These are phyloP conservation scores for Nibea albiflora DNA, from an alignment of 2,113 vertebrate species.

Conservation along the genomic window DNA sequence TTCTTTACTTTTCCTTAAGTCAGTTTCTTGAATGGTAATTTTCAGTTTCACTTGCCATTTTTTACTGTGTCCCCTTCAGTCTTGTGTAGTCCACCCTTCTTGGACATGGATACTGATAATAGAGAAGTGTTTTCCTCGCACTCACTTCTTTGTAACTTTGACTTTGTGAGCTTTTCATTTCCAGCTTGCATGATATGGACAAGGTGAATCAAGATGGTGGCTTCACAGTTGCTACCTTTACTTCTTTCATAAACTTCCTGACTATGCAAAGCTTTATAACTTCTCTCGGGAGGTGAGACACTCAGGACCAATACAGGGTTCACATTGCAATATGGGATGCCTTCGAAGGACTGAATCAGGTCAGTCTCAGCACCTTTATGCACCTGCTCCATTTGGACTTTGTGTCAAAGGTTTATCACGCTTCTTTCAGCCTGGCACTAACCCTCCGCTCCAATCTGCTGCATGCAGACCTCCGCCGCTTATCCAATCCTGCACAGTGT, in stretches of 20 bases:
- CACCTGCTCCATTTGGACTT: conserved; percentile 60
- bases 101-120: background rate
- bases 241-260: background rate
- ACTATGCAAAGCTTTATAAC: background rate
- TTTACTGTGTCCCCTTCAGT: background rate
- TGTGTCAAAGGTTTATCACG: conserved; percentile 62
- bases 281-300: background rate
- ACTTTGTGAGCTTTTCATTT: conserved; percentile 1
- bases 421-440: conserved; percentile 55
- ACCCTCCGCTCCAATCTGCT: conserved; percentile 65
- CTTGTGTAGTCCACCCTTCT: background rate
- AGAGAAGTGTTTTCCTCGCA: background rate
- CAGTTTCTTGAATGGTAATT: too few species aligned
- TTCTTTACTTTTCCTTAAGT: too few species aligned
- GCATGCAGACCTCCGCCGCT: conserved; percentile 61
- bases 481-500: conserved; percentile 65
- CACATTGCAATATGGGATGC: conserved; percentile 5
- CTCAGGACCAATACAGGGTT: conserved; percentile 11
- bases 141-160: background rate
- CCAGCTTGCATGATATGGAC: background rate
- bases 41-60: too few species aligned
- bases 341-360: conserved; percentile 47
- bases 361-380: conserved; percentile 49
- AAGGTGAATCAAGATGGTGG: background rate
- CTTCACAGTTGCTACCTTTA: background rate